Evolutionary conservation across 2,888 invertebrate species (phyloP), one percentile per base, ranked within the genome.

Genomic region (Euplagia quadripunctaria): DNA sequence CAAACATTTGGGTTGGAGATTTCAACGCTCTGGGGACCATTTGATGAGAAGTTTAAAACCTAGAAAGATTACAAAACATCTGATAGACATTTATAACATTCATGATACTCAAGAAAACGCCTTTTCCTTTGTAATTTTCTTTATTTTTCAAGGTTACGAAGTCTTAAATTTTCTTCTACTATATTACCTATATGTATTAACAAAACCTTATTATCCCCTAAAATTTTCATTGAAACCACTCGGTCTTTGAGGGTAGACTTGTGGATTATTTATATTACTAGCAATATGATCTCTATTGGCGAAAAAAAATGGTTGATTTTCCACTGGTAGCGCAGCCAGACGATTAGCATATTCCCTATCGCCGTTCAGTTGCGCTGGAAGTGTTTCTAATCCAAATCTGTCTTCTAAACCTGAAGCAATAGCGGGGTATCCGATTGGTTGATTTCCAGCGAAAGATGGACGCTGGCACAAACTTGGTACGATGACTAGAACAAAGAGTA

Each of bases 381-480:
- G 71, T 14, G 72, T 58, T 11, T 70, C 64, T 4, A 75, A 69
- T 52, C 69, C 64, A 43, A 75, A 78, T 12, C 76, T 65, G 68
- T 83, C 73, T 20, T 31, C 43, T 61, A 77, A 16, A 51, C 66
- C 76, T 58, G 75, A 58, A 31, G 65, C 17, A 0, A 9, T n/a
- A 3, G 0, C 6, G 14, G 83, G 84, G 58, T 17, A 82, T n/a
- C 84, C 84, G 0, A 83, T 79, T 31, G 83, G 81, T 43, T 12
- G 72, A n/a, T 11, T 1, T 2, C 83, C 83, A 41, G 97, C 97
- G 83, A 96, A 97, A 46, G 95, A 94, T 4, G 97, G 96, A 16
- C 97, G 93, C 86, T 97, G 97, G 12, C 92, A 78, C 66, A 82
- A 76, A 58, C 82, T 80, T n/a, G 84, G 79, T 2, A 78, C 73